Evolutionary conservation across 2,797 vertebrate genomes (phyloP).

Genomic region (Gymnoscopelus microlampas): DNA sequence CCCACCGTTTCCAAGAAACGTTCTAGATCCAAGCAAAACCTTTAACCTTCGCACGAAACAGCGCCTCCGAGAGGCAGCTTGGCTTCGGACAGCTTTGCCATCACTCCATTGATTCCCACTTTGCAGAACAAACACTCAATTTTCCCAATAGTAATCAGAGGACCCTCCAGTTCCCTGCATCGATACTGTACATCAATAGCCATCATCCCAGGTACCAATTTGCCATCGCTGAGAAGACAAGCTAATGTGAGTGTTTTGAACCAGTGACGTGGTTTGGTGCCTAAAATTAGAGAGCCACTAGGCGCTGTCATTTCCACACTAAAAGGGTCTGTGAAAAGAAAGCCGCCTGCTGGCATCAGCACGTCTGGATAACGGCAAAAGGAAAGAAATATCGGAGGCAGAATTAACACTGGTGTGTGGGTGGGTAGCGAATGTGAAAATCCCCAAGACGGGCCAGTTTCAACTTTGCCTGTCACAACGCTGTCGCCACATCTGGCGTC

Average conservation of each 20-base stretch:
- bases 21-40: too few species aligned
- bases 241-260: too few species aligned
- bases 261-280: too few species aligned
- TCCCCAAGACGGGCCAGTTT: conserved; percentile 32
- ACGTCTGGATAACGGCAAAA: conserved; percentile 26
- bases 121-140: conserved; percentile 60
- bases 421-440: conserved; percentile 23
- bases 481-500: conserved; percentile 54
- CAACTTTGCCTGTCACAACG: conserved; percentile 47
- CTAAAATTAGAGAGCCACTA: conserved; percentile 48
- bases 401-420: conserved; percentile 38
- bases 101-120: conserved; percentile 49
- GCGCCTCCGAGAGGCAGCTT: conserved; percentile 50
- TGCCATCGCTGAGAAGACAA: too few species aligned
- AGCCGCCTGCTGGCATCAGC: conserved; percentile 34
- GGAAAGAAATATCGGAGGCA: conserved; percentile 39
- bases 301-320: conserved; percentile 24
- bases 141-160: conserved; percentile 35
- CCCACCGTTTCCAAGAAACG: conserved; percentile 14
- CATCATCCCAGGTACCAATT: conserved; percentile 11
- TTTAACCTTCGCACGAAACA: background rate
- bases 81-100: conserved; percentile 38
- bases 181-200: conserved; percentile 40
- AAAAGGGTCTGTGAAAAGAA: background rate
- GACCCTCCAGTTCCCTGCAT: conserved; percentile 42